Evolutionary conservation across 2,888 invertebrate species (phyloP).

Genomic region (Drosophila anceps): DNA sequence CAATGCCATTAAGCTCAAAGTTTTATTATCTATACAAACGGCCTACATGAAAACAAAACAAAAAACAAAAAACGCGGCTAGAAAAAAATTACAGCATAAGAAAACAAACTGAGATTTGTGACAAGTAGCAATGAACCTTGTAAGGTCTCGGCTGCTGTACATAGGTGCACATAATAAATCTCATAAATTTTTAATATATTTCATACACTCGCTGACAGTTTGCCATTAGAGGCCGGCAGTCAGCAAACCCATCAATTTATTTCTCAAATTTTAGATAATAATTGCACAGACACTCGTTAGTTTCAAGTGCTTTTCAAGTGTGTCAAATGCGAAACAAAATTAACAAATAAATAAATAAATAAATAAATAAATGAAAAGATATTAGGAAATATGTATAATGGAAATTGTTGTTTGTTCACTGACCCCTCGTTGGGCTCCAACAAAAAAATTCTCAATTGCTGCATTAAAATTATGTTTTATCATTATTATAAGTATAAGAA

Average conservation of each 20-base stretch:
- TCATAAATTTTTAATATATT: conserved; percentile 66
- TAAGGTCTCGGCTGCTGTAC: conserved; percentile 69
- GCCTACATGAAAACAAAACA: conserved; percentile 66
- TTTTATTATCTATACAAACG: conserved; percentile 68
- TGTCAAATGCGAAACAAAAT: conserved; percentile 37
- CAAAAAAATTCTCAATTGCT: background rate
- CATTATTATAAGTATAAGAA: too few species aligned
- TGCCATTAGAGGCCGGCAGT: conserved; percentile 23
- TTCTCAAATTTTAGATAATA: conserved; percentile 39
- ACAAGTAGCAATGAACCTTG: conserved; percentile 77
- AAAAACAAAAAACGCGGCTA: conserved; percentile 14
- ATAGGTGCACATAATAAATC: conserved; percentile 50
- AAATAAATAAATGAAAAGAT: background rate
- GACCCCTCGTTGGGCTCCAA: conserved; percentile 28
- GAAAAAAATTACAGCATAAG: too few species aligned
- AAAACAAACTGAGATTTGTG: conserved; percentile 59
- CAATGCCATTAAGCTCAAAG: conserved; percentile 73
- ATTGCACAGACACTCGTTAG: conserved; percentile 22
- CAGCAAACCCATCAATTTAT: conserved; percentile 25
- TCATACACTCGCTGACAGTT: conserved; percentile 38
- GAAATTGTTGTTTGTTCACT: conserved; percentile 19
- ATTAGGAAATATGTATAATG: conserved; percentile 8
- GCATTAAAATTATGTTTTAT: background rate
- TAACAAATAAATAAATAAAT: background rate
- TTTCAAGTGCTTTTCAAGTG: conserved; percentile 51